A percentile compares a stretch with the other conserved stretches of the same genome.
These are phyloP conservation scores for Nomada flava DNA, from an alignment of 2,888 invertebrate genomes.

Conservation along the genomic window DNA sequence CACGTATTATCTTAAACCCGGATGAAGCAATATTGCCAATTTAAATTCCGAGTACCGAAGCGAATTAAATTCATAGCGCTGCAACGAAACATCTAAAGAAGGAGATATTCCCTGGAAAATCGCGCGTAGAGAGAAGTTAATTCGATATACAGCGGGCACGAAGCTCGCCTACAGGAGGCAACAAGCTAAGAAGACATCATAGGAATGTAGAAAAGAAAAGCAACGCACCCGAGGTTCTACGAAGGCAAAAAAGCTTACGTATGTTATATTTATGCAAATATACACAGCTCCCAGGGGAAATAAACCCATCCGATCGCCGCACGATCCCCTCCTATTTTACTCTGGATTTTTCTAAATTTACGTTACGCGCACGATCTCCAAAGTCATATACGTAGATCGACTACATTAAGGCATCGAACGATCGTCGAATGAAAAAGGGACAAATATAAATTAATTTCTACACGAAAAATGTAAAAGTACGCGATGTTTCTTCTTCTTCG, in stretches of 20 bases:
- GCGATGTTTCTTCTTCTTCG: not conserved
- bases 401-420: conserved; percentile 14
- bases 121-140: not conserved
- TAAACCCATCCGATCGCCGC: conserved; percentile 22
- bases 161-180: not conserved
- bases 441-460: conserved; percentile 1
- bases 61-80: not conserved
- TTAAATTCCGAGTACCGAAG: not conserved
- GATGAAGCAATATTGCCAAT: not conserved
- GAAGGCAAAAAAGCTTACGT: conserved; percentile 8
- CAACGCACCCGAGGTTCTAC: not conserved
- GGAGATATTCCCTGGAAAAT: not conserved
- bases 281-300: not conserved
- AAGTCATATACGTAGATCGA: not conserved
- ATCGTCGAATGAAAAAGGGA: not conserved
- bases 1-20: not conserved
- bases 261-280: conserved; percentile 35
- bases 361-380: not conserved
- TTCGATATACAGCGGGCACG: not conserved
- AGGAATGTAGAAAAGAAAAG: conserved; percentile 1
- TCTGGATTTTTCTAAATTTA: not conserved
- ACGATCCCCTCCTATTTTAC: conserved; percentile 4
- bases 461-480: not conserved
- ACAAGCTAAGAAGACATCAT: not conserved
- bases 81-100: not conserved